phyloP scores from a whole-genome alignment of 2,113 vertebrate genomes.

The Eulacestoma nigropectus region DNA sequence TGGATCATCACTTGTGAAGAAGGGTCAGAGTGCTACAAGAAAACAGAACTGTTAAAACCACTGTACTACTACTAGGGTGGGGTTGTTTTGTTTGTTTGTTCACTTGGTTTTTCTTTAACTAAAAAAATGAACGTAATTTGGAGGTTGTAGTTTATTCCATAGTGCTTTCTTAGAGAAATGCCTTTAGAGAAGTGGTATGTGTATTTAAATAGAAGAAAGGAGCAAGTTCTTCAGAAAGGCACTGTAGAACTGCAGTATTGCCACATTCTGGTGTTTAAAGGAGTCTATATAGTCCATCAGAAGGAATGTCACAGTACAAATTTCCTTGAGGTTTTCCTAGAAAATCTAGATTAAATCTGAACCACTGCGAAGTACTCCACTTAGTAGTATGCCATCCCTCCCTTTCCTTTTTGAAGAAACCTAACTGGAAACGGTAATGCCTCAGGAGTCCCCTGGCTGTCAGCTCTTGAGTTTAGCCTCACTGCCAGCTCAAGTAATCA shows the following conservation, averaged over 20 bases:
- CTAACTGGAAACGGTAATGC: background rate
- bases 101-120: background rate
- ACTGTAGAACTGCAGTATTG: background rate
- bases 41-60: background rate
- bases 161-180: background rate
- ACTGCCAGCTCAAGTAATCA: accelerated
- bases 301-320: background rate
- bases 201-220: background rate
- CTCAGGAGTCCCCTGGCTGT: background rate
- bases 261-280: background rate
- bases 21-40: background rate
- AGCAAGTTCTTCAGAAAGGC: background rate
- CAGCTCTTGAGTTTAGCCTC: background rate
- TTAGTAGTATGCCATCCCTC: background rate
- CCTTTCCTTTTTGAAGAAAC: background rate
- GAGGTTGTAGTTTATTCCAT: background rate
- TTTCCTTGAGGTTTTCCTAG: background rate
- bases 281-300: background rate
- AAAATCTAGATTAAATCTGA: background rate
- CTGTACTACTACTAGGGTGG: background rate
- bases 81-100: background rate
- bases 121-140: background rate
- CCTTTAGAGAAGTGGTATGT: background rate
- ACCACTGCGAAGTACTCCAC: background rate
- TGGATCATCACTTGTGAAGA: background rate